Evolutionary conservation across 2,888 invertebrate genomes (phyloP).

Genomic region (Candidula unifasciata): DNA sequence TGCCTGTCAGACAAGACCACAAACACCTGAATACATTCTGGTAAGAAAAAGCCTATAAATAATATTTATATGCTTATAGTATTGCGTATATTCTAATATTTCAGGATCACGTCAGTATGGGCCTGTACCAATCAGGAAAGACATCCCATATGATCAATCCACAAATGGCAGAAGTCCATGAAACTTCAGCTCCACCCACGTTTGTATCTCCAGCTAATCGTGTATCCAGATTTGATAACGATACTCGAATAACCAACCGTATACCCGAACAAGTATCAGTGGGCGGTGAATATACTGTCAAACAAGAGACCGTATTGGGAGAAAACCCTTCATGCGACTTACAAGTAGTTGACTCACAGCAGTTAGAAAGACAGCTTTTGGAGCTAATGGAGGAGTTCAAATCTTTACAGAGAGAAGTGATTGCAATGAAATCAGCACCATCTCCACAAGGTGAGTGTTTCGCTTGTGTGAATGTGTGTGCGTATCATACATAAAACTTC

Average conservation of each 20-base stretch:
- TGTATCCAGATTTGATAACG: background rate
- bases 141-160: background rate
- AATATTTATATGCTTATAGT: background rate
- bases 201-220: background rate
- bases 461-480: background rate
- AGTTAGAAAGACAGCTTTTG: slow-evolving; percentile 23
- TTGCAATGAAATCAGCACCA: slow-evolving; percentile 3
- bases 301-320: too few relatives aligned
- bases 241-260: too few relatives aligned
- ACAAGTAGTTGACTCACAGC: background rate
- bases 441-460: slow-evolving; percentile 6
- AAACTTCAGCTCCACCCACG: background rate
- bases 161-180: background rate
- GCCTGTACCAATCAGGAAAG: too few relatives aligned
- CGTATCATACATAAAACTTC: background rate
- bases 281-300: too few relatives aligned
- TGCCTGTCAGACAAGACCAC: too few relatives aligned
- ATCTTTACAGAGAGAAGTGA: slow-evolving; percentile 26
- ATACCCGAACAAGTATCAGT: too few relatives aligned
- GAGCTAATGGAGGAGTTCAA: slow-evolving; percentile 24
- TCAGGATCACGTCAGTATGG: background rate
- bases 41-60: too few relatives aligned
- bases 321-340: background rate
- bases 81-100: background rate
- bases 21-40: too few relatives aligned